phyloP scores from a whole-genome alignment of 2,888 invertebrate genomes.

The Melitaea athalia region DNA sequence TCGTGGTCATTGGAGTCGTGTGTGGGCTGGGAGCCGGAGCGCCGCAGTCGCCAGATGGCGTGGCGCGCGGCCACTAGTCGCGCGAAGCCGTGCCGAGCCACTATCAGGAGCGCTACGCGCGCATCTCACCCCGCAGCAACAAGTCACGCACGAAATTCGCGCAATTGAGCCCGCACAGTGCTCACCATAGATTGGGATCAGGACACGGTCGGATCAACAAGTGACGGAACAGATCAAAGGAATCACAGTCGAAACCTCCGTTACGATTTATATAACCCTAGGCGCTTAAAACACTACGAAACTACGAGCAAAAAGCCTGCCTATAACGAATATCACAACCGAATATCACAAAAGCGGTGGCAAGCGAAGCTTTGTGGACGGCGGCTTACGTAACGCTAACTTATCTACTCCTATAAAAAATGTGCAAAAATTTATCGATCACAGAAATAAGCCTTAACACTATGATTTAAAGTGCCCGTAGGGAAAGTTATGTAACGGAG shows the following conservation, averaged over 20 bases:
- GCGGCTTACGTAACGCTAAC: constrained; percentile 79
- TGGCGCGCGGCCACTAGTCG: constrained; percentile 87
- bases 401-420: constrained; percentile 71
- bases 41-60: constrained; percentile 86
- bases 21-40: constrained; percentile 78
- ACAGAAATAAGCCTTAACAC: constrained; percentile 80
- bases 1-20: constrained; percentile 79
- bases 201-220: constrained; percentile 46
- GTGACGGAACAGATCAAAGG: constrained; percentile 36
- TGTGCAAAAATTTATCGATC: constrained; percentile 78
- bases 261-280: constrained; percentile 33
- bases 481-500: constrained; percentile 75
- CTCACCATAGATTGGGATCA: constrained; percentile 52
- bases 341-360: constrained; percentile 80
- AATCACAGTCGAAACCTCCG: constrained; percentile 36
- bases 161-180: constrained; percentile 42
- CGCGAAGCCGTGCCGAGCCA: constrained; percentile 87
- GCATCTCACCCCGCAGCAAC: constrained; percentile 59
- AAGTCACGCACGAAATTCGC: constrained; percentile 55
- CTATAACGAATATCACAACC: constrained; percentile 79
- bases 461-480: constrained; percentile 63
- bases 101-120: constrained; percentile 74
- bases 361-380: constrained; percentile 82
- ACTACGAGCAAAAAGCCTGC: constrained; percentile 77
- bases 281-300: constrained; percentile 32